These are phyloP conservation scores for Metellina segmentata DNA, from an alignment of 2,888 invertebrate species.

Conservation along the genomic window DNA sequence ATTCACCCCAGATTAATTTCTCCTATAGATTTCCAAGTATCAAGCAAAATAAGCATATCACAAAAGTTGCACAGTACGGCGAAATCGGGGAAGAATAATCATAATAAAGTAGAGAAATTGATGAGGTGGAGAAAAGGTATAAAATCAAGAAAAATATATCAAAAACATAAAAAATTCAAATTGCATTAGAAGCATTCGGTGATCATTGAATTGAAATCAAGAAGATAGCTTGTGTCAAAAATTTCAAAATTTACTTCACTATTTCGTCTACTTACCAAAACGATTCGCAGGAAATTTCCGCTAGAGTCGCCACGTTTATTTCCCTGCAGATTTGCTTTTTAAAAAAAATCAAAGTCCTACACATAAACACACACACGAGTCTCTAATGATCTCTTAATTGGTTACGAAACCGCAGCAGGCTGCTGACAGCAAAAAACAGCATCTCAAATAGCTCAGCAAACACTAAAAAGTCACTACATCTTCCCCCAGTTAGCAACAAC, in stretches of 20 bases:
- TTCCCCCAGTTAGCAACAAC: background rate
- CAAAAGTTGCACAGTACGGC: no score
- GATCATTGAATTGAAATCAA: no score
- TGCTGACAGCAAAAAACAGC: slow-evolving; percentile 5
- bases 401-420: background rate
- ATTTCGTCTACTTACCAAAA: slow-evolving; percentile 64
- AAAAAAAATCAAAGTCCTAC: background rate
- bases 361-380: slow-evolving; percentile 1
- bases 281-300: slow-evolving; percentile 64
- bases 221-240: background rate
- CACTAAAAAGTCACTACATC: background rate
- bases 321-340: background rate
- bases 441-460: slow-evolving; percentile 7
- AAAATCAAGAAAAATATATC: no score
- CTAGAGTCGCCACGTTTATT: slow-evolving; percentile 70
- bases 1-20: no score
- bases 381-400: background rate
- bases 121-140: no score
- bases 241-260: background rate
- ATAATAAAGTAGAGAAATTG: no score
- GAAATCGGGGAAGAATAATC: no score
- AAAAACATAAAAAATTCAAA: no score
- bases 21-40: no score
- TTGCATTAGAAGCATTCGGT: no score
- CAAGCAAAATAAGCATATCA: no score